phyloP scores from a whole-genome alignment of 2,888 invertebrate genomes.

The Flexamia atlantica region DNA sequence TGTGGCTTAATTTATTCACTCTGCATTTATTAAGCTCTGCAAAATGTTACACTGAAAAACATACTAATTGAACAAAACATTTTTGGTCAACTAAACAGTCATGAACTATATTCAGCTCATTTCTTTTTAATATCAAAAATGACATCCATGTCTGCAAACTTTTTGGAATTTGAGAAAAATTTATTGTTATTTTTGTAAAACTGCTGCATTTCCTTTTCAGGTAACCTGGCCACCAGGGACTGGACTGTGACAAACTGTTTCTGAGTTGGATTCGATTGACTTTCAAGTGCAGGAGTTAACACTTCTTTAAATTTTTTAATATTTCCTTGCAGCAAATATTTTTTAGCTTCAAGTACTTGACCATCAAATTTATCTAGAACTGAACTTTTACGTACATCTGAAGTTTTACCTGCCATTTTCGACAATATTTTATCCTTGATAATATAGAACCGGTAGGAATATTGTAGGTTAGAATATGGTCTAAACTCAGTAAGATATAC shows the following conservation, averaged over 20 bases:
- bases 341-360: neutral
- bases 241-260: neutral
- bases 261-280: neutral
- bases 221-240: neutral
- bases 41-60: too few relatives aligned
- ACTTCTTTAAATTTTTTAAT: neutral
- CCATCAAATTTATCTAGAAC: neutral
- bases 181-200: conserved; percentile 29
- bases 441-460: too few relatives aligned
- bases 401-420: too few relatives aligned
- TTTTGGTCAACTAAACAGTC: too few relatives aligned
- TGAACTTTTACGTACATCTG: neutral
- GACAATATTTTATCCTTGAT: too few relatives aligned
- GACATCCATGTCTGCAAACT: conserved; percentile 38
- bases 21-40: too few relatives aligned
- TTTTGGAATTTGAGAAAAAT: conserved; percentile 40
- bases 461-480: too few relatives aligned
- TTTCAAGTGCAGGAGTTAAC: neutral
- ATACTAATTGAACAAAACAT: too few relatives aligned
- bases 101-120: neutral
- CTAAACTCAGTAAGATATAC: too few relatives aligned
- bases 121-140: conserved; percentile 19
- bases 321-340: conserved; percentile 17
- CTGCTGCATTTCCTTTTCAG: neutral
- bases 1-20: too few relatives aligned